A percentile compares a stretch with the other conserved stretches of the same genome.
Evolutionary conservation across 2,113 vertebrate species (phyloP).

Genomic region (Paradisaea rubra): DNA sequence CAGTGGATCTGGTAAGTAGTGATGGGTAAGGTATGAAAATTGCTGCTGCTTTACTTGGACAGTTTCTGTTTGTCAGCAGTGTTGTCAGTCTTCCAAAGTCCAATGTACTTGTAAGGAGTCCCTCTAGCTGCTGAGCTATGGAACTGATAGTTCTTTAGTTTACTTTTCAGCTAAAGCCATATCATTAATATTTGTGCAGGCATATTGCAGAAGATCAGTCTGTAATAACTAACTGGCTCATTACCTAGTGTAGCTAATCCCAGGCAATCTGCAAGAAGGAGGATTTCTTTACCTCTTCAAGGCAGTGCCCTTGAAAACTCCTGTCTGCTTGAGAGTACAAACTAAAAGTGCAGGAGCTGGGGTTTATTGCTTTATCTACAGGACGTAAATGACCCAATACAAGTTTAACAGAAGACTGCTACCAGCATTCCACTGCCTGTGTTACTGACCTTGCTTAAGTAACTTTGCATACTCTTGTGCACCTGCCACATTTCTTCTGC

Average conservation of each 20-base stretch:
- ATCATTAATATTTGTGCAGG: neutral
- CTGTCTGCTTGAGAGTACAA: neutral
- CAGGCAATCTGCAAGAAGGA: neutral
- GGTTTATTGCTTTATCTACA: neutral
- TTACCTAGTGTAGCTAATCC: neutral
- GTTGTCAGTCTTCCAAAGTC: neutral
- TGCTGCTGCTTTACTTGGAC: neutral
- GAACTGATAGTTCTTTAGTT: neutral
- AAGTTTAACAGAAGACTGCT: neutral
- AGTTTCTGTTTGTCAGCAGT: neutral
- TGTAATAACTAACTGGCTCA: neutral
- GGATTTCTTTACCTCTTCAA: neutral
- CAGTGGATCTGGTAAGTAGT: slow-evolving; percentile 91
- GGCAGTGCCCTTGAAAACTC: neutral
- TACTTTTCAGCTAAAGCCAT: neutral
- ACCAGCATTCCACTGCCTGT: neutral
- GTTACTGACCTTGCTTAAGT: neutral
- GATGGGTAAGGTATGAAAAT: neutral
- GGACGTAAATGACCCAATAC: neutral
- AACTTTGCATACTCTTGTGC: neutral
- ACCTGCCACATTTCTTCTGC: neutral
- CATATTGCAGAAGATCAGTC: neutral
- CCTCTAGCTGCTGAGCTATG: neutral
- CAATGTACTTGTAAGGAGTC: neutral
- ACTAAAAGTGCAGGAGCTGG: neutral